Conservation (phyloP, 2,113 vertebrate genomes). For the Onychorhynchus coronatus region DNA sequence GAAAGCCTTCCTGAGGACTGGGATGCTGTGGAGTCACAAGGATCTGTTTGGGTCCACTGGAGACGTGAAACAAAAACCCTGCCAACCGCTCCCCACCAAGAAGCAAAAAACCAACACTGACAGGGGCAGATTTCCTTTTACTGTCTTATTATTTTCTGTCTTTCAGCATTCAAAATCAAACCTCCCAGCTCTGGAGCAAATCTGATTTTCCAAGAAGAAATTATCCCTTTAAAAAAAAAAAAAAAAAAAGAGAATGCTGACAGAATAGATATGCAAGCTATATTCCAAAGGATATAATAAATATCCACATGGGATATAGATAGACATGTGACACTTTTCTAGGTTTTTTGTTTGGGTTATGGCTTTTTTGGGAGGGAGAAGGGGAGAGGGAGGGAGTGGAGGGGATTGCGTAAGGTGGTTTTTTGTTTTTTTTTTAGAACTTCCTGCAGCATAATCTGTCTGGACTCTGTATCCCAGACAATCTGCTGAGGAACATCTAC, state of each 20-base stretch:
- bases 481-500: neutral
- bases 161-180: neutral
- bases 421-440: conserved; percentile 19
- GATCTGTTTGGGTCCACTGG: neutral
- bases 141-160: neutral
- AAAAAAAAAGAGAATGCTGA: neutral
- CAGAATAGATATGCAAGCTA: neutral
- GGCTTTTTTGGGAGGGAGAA: too few species aligned
- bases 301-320: neutral
- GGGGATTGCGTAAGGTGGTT: neutral
- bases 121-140: neutral
- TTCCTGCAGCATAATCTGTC: neutral
- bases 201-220: neutral
- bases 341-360: neutral
- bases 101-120: neutral
- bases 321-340: neutral
- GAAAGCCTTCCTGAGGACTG: neutral
- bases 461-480: neutral
- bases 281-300: neutral
- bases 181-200: neutral
- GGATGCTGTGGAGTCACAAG: neutral
- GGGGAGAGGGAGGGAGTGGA: neutral
- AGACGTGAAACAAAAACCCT: neutral
- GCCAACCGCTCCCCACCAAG: neutral
- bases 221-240: neutral